Evolutionary conservation across 2,797 vertebrate genomes (phyloP).

Genomic region (Philypnodon macrostomus): DNA sequence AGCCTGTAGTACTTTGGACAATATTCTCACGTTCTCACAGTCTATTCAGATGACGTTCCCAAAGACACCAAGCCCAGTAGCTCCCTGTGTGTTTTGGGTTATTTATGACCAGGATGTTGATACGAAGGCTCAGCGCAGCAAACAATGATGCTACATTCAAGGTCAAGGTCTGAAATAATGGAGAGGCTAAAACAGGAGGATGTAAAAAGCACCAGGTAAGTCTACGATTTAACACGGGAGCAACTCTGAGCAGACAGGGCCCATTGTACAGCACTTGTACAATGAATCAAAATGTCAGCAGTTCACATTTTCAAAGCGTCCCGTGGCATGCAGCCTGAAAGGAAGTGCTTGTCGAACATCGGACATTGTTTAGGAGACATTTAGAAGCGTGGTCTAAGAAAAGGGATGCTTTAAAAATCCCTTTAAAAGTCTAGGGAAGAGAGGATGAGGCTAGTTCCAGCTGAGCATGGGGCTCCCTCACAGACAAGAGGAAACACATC

Average conservation of each 20-base stretch:
- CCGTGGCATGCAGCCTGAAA: background rate
- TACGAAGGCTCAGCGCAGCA: background rate
- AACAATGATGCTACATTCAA: conserved; percentile 6
- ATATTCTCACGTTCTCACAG: too few relatives aligned
- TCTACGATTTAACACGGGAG: conserved; percentile 5
- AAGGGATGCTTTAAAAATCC: conserved; percentile 5
- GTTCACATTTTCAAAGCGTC: conserved; percentile 4
- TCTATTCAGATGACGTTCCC: background rate
- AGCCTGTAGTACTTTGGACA: too few relatives aligned
- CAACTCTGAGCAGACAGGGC: conserved; percentile 1
- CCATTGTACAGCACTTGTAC: conserved; percentile 6
- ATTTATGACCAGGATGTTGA: conserved; percentile 5
- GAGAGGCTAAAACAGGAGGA: background rate
- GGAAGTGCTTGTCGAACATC: conserved; percentile 3
- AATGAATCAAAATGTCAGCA: conserved; percentile 10
- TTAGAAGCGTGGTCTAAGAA: conserved; percentile 14
- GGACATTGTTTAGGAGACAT: conserved; percentile 2
- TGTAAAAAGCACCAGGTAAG: background rate
- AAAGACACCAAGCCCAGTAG: background rate
- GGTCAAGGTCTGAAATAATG: conserved; percentile 6
- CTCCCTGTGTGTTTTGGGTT: background rate
- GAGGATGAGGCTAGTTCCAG: conserved; percentile 17
- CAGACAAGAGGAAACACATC: conserved; percentile 46
- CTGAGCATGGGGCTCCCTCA: conserved; percentile 16
- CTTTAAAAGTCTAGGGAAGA: conserved; percentile 2